phyloP scores from a whole-genome alignment of 2,113 vertebrate species.

The Callipepla squamata region DNA sequence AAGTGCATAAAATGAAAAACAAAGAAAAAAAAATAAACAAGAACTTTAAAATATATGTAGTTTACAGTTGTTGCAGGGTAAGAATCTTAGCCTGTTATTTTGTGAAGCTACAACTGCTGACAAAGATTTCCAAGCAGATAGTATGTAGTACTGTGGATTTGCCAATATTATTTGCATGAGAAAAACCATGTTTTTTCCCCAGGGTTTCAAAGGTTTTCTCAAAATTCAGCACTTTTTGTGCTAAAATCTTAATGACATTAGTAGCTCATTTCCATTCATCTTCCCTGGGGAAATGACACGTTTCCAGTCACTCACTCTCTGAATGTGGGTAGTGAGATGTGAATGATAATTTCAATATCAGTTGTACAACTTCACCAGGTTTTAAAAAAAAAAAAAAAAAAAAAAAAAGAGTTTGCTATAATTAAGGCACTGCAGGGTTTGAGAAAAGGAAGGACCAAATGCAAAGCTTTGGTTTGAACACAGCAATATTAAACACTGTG shows the following conservation, averaged over 20 bases:
- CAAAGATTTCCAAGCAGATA: background rate
- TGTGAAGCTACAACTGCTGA: background rate
- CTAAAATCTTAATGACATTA: background rate
- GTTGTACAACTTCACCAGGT: background rate
- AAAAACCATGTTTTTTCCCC: background rate
- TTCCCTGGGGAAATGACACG: background rate
- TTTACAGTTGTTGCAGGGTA: background rate
- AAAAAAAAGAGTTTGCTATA: background rate
- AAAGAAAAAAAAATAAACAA: background rate
- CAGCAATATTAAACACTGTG: background rate
- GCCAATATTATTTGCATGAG: background rate
- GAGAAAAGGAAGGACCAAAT: background rate
- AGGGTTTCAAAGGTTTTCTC: background rate
- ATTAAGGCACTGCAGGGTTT: background rate
- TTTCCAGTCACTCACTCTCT: background rate
- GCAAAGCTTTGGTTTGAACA: background rate
- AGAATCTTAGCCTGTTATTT: background rate
- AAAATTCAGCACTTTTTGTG: background rate
- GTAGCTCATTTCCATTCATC: background rate
- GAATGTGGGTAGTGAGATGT: background rate
- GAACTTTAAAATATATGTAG: background rate
- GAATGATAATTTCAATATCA: background rate
- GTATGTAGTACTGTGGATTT: background rate
- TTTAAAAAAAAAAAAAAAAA: background rate
- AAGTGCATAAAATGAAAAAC: background rate